Evolutionary conservation across 2,113 vertebrate genomes (phyloP).

Genomic region (Cepphus grylle): DNA sequence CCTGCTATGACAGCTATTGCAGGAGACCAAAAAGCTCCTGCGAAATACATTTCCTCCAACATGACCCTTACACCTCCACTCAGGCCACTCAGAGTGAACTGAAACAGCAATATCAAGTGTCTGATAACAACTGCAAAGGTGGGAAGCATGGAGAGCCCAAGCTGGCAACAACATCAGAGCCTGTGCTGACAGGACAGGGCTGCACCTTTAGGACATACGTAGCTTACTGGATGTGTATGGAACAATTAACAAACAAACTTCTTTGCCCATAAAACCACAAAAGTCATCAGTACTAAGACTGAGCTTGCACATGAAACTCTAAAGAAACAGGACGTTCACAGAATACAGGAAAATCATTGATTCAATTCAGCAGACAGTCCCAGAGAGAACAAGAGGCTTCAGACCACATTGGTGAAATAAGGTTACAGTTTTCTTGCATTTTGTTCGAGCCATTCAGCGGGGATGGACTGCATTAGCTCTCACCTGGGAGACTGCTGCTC

Average conservation of each 20-base stretch:
- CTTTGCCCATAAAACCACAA: neutral
- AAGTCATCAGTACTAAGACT: neutral
- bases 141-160: rapidly evolving
- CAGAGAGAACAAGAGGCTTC: neutral
- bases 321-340: neutral
- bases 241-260: neutral
- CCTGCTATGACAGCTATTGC: neutral
- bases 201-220: rapidly evolving
- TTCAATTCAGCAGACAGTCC: neutral
- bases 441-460: neutral
- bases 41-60: neutral
- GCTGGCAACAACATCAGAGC: neutral
- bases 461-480: neutral
- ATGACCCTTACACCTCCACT: neutral
- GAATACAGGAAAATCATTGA: neutral
- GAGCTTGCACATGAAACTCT: neutral
- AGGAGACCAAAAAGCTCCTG: neutral
- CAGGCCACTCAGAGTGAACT: neutral
- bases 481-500: neutral
- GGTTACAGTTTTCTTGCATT: neutral
- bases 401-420: neutral
- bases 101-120: neutral
- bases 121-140: neutral
- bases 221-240: neutral
- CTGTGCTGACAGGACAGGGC: rapidly evolving